phyloP scores from a whole-genome alignment of 2,797 vertebrate species.

The Pelobates cultripes region DNA sequence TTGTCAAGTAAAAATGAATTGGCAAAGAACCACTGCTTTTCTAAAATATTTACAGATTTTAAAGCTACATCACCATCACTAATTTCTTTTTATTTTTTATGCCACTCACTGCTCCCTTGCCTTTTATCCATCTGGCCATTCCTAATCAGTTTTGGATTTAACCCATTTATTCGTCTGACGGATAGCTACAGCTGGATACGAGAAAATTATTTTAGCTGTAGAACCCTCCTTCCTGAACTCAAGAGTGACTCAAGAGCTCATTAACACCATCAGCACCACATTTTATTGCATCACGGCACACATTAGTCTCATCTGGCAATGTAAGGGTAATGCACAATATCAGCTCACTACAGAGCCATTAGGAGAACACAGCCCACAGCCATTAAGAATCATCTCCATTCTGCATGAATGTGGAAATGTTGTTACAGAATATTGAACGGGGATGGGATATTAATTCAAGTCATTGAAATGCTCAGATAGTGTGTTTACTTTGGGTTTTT shows the following conservation, averaged over 20 bases:
- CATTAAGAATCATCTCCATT: conserved; percentile 46
- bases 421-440: conserved; percentile 34
- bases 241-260: conserved; percentile 1
- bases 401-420: conserved; percentile 45
- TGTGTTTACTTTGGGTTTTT: background rate
- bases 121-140: conserved; percentile 30
- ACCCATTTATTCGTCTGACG: conserved; percentile 7
- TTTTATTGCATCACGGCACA: conserved; percentile 22
- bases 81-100: too few species aligned
- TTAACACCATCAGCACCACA: conserved; percentile 48
- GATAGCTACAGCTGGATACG: background rate
- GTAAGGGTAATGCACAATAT: conserved; percentile 49
- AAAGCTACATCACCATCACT: too few species aligned
- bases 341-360: conserved; percentile 48
- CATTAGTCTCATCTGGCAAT: conserved; percentile 43
- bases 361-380: conserved; percentile 49
- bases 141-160: conserved; percentile 7
- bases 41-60: too few species aligned
- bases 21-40: too few species aligned
- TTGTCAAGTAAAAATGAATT: too few species aligned
- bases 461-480: conserved; percentile 39
- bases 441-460: conserved; percentile 32
- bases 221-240: conserved; percentile 16
- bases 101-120: background rate
- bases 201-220: background rate